A percentile compares a stretch with the other conserved stretches of the same genome.
Evolutionary conservation across 1,140 invertebrate genomes (phyloP).

Genomic region (Ostrea denselamellosa): DNA sequence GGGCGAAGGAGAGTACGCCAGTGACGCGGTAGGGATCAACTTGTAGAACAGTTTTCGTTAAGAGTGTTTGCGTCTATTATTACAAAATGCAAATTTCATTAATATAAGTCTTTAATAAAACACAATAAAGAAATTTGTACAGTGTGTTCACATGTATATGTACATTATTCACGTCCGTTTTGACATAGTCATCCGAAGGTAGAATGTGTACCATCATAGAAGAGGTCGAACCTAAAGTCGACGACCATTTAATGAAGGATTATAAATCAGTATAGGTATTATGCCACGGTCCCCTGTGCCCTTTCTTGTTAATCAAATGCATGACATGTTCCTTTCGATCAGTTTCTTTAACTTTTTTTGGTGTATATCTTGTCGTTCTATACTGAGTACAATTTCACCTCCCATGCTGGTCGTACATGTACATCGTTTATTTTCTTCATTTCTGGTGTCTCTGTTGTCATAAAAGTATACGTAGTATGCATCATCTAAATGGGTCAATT

Average conservation of each 20-base stretch:
- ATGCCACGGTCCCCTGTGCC: not conserved
- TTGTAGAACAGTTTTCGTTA: not conserved
- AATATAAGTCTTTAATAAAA: not conserved
- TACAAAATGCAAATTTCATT: not conserved
- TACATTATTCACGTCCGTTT: not conserved
- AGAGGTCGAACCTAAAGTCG: not conserved
- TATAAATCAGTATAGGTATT: constrained; percentile 14
- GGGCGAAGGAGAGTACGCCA: constrained; percentile 30
- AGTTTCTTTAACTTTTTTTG: not conserved
- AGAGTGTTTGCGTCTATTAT: not conserved
- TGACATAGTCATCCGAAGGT: constrained; percentile 7
- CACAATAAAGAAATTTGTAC: not conserved
- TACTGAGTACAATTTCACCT: not conserved
- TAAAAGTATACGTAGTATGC: not conserved
- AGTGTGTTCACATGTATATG: not conserved
- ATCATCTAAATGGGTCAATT: not conserved
- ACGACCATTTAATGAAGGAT: not conserved
- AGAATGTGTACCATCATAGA: constrained; percentile 24
- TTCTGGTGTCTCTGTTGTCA: not conserved
- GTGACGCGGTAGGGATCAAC: constrained; percentile 6
- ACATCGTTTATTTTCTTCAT: not conserved
- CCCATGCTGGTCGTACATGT: not conserved
- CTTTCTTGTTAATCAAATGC: not conserved
- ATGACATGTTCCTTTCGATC: not conserved
- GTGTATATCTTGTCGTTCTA: not conserved